These are phyloP conservation scores for Etheostoma perlongum DNA, from an alignment of 2,797 vertebrate genomes.

Conservation along the genomic window DNA sequence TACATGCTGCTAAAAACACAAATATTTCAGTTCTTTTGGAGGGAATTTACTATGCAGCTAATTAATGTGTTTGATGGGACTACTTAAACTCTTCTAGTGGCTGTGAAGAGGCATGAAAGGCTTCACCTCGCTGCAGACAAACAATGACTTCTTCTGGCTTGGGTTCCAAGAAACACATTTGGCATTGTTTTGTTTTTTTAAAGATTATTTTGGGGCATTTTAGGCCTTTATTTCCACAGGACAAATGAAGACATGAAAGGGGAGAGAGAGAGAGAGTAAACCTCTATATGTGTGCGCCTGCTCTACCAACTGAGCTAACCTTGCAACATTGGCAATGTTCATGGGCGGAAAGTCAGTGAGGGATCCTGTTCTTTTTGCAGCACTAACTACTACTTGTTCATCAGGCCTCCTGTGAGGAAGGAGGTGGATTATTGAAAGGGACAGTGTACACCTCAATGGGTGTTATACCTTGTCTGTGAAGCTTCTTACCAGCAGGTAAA, in stretches of 20 bases:
- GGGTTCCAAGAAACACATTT: neutral
- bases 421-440: neutral
- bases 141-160: neutral
- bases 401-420: neutral
- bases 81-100: constrained; percentile 5
- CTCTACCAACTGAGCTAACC: too few relatives aligned
- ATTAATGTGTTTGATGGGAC: constrained; percentile 23
- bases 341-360: neutral
- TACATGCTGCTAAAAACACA: neutral
- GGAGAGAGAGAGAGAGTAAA: too few relatives aligned
- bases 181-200: neutral
- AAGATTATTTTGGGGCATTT: too few relatives aligned
- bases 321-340: neutral
- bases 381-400: neutral
- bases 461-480: neutral
- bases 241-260: too few relatives aligned
- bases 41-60: constrained; percentile 23
- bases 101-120: constrained; percentile 10
- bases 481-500: neutral
- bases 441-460: neutral
- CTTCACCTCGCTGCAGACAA: neutral
- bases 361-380: neutral
- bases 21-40: constrained; percentile 1
- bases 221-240: too few relatives aligned
- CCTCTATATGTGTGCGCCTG: too few relatives aligned